These are phyloP conservation scores for Acanthornis magna DNA, from an alignment of 2,797 vertebrate species.

Conservation along the genomic window DNA sequence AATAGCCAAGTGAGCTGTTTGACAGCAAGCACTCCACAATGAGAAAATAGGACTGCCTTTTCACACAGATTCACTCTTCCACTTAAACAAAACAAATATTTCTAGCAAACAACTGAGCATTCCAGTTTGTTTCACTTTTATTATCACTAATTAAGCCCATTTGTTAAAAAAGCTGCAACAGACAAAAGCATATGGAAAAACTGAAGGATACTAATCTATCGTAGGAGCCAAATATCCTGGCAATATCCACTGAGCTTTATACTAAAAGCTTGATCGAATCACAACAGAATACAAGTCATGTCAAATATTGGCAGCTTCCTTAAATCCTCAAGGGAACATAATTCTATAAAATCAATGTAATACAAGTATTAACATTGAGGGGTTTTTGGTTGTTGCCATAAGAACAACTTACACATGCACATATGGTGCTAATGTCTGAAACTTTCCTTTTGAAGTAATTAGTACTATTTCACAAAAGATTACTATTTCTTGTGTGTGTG, in stretches of 20 bases:
- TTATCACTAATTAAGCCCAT: neutral
- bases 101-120: neutral
- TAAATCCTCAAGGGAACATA: neutral
- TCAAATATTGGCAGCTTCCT: neutral
- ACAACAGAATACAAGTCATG: neutral
- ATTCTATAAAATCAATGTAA: neutral
- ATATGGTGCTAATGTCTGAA: fast-evolving
- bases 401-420: neutral
- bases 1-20: neutral
- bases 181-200: neutral
- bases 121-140: neutral
- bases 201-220: neutral
- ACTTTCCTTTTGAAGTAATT: neutral
- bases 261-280: neutral
- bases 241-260: neutral
- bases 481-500: neutral
- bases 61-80: neutral
- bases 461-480: neutral
- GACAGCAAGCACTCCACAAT: neutral
- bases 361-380: neutral
- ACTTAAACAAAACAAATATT: neutral
- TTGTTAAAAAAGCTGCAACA: neutral
- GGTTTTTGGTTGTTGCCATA: neutral
- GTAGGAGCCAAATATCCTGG: neutral
- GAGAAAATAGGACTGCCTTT: neutral